Percentiles rank a stretch among this genome's conserved stretches.
Evolutionary conservation across 2,113 vertebrate species (phyloP).

Genomic region (Cynocephalus volans): DNA sequence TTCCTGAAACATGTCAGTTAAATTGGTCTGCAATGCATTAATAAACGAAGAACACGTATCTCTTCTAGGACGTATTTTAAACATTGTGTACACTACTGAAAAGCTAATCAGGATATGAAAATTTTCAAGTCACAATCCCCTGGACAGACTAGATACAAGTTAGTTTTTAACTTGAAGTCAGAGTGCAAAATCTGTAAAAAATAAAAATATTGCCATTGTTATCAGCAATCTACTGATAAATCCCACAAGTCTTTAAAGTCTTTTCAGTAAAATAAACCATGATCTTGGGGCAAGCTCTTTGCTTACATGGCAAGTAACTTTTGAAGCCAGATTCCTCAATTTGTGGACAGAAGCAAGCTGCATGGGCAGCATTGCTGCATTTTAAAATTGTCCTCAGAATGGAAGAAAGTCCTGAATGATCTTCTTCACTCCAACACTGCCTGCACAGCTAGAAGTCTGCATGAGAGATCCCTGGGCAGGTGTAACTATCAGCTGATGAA

Average conservation of each 20-base stretch:
- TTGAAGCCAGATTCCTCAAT: neutral
- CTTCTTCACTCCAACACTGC: neutral
- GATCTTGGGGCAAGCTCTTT: slow-evolving; percentile 42
- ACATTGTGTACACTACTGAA: neutral
- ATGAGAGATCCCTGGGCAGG: neutral
- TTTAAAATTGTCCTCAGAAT: neutral
- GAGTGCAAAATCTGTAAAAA: slow-evolving; percentile 69
- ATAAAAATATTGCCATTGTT: slow-evolving; percentile 55
- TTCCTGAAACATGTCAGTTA: slow-evolving; percentile 50
- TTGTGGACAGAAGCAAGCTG: neutral
- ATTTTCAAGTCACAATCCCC: slow-evolving; percentile 64
- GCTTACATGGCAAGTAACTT: slow-evolving; percentile 3
- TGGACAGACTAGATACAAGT: slow-evolving; percentile 50
- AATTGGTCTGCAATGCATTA: slow-evolving; percentile 34
- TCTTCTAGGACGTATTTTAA: slow-evolving; percentile 60
- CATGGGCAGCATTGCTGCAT: neutral
- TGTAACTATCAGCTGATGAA: neutral
- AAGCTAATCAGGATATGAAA: neutral
- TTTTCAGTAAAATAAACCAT: slow-evolving; percentile 26
- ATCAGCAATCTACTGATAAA: slow-evolving; percentile 33
- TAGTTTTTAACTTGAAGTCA: slow-evolving; percentile 69
- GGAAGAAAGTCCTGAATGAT: neutral
- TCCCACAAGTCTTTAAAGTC: slow-evolving; percentile 41
- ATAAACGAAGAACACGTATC: neutral
- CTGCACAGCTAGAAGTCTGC: neutral